Evolutionary conservation across 2,888 invertebrate species (phyloP), one percentile per base, ranked within the genome.

Genomic region (Taenaris catops): DNA sequence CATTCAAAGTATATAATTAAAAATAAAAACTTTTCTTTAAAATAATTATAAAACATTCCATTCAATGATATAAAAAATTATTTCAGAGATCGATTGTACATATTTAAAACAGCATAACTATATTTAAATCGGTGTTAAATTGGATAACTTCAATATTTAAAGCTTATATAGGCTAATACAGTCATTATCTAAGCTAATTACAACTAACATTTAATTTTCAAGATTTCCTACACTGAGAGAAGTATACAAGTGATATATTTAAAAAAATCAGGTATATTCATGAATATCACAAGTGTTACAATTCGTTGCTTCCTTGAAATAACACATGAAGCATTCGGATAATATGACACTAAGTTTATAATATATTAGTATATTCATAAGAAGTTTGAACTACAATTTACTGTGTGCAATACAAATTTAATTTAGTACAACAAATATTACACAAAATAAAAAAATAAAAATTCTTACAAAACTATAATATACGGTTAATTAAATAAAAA

Each of bases 331-430:
- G 53, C 56, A 38, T 39, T 36, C 34, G 34, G 33, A 32, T 26
- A 38, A 33, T 36, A 32, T 12, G 20, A 34, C 31, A 36, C 21
- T 33, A 28, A 38, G 23, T 25, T 21, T 38, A n/a, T n/a, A 42
- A 45, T 42, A 46, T 33, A 33, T 36, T 41, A 37, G 31, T 47
- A 45, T 40, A 49, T 47, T 58, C 52, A 59, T 58, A 58, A 57
- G 56, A 55, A 44, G 37, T 35, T 46, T 36, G 38, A 38, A 31
- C 52, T 57, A 59, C 49, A 62, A 58, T 62, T 63, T 62, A 63
- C 54, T 56, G 58, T 50, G 49, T 60, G 50, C 46, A 53, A 32
- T 28, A 27, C 25, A 14, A 34, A 31, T 25, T 38, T 29, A 48
- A n/a, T 44, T 42, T 12, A 37, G 36, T 37, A 41, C 26, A 43